Evolutionary conservation across 2,888 invertebrate species (phyloP).

Genomic region (Caradrina kadenii): DNA sequence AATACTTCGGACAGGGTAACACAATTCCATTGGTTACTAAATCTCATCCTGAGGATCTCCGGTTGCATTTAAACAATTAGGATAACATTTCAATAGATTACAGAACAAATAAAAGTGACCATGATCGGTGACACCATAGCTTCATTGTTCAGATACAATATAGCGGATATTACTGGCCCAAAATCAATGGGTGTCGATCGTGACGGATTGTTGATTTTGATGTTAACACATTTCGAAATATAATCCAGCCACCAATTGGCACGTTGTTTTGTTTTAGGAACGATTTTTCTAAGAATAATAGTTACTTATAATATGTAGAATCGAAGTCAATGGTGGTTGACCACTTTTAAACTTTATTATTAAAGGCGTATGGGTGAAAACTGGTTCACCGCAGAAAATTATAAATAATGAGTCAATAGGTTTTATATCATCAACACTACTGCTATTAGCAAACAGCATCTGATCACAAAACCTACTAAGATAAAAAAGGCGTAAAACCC

Average conservation of each 20-base stretch:
- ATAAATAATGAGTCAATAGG: too few relatives aligned
- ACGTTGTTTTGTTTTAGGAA: too few relatives aligned
- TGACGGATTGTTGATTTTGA: slow-evolving; percentile 19
- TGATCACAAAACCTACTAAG: too few relatives aligned
- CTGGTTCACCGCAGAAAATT: too few relatives aligned
- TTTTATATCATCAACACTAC: too few relatives aligned
- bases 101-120: slow-evolving; percentile 49
- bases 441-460: too few relatives aligned
- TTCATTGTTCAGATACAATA: slow-evolving; percentile 61
- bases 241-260: not conserved
- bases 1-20: slow-evolving; percentile 1
- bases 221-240: slow-evolving; percentile 1
- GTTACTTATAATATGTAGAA: too few relatives aligned
- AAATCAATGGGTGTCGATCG: slow-evolving; percentile 34
- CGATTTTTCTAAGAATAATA: too few relatives aligned
- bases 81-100: slow-evolving; percentile 54
- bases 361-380: too few relatives aligned
- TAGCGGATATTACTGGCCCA: slow-evolving; percentile 54
- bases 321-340: too few relatives aligned
- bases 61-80: slow-evolving; percentile 30
- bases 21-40: slow-evolving; percentile 19
- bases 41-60: slow-evolving; percentile 44
- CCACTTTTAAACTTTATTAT: too few relatives aligned
- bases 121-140: slow-evolving; percentile 51
- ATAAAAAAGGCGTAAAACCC: too few relatives aligned